These are phyloP conservation scores for Oscheius sp. DNA, from an alignment of 2,888 invertebrate species.

Conservation along the genomic window DNA sequence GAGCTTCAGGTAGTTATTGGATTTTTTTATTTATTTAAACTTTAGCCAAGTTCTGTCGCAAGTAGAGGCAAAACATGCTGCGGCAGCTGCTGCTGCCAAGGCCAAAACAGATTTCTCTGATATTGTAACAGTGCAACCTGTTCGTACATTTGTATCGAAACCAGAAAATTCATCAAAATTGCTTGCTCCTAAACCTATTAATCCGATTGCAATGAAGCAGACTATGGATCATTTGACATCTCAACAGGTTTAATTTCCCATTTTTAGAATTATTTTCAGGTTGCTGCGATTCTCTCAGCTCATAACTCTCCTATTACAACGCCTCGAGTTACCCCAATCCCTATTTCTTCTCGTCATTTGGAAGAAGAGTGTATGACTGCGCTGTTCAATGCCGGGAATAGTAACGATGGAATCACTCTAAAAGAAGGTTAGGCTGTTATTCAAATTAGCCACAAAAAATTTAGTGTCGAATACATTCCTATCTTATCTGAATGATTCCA, in stretches of 20 bases:
- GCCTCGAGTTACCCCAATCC: conserved; percentile 51
- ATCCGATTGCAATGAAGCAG: conserved; percentile 38
- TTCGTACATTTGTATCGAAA: conserved; percentile 47
- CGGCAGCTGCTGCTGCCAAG: background rate
- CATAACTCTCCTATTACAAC: conserved; percentile 51
- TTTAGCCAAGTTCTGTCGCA: conserved; percentile 34
- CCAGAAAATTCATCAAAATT: conserved; percentile 44
- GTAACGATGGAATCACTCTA: conserved; percentile 35
- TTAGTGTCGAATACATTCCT: conserved; percentile 49
- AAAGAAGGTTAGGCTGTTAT: conserved; percentile 17
- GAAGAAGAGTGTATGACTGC: conserved; percentile 36
- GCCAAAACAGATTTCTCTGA: conserved; percentile 21
- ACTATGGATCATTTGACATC: conserved; percentile 24
- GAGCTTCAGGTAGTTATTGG: conserved; percentile 44
- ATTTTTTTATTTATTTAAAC: background rate
- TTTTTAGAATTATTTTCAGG: conserved; percentile 26
- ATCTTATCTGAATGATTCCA: conserved; percentile 51
- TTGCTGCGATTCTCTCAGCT: conserved; percentile 35
- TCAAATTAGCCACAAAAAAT: conserved; percentile 8
- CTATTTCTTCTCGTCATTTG: conserved; percentile 5
- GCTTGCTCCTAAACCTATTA: conserved; percentile 54
- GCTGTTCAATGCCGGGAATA: conserved; percentile 33
- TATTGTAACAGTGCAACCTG: conserved; percentile 30
- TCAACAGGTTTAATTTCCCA: conserved; percentile 20
- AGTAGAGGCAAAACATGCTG: conserved; percentile 29